phyloP scores from a whole-genome alignment of 2,797 vertebrate species.

The Sciurus vulgaris region DNA sequence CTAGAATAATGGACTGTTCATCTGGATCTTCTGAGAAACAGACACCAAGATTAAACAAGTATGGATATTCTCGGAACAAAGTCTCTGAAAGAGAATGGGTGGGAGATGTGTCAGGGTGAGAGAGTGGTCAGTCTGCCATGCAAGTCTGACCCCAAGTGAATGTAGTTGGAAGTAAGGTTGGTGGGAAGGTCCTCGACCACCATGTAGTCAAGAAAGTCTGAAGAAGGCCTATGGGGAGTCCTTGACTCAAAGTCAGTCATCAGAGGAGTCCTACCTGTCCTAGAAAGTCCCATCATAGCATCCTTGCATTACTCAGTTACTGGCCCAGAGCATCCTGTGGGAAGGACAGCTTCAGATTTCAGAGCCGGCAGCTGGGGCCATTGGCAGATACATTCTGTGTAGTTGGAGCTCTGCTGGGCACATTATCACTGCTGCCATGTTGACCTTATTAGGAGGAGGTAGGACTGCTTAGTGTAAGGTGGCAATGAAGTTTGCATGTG shows the following conservation, averaged over 20 bases:
- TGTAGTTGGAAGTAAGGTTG: not conserved
- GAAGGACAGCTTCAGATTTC: not conserved
- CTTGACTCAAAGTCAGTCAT: not conserved
- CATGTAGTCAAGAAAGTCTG: not conserved
- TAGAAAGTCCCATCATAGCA: not conserved
- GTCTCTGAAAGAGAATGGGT: not conserved
- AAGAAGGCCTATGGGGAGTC: not conserved
- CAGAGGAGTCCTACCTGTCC: not conserved
- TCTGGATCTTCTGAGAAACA: conserved; percentile 3
- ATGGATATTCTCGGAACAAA: not conserved
- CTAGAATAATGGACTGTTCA: not conserved
- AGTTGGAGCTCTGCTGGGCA: not conserved
- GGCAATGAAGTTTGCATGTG: not conserved
- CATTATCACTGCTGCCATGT: not conserved
- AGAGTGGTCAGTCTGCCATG: not conserved
- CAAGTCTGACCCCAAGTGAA: not conserved
- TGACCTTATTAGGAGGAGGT: not conserved
- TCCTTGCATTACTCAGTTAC: not conserved
- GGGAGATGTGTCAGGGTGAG: not conserved
- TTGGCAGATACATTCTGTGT: not conserved
- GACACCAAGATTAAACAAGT: conserved; percentile 1
- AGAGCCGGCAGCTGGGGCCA: not conserved
- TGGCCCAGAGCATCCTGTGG: not conserved
- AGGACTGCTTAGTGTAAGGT: not conserved
- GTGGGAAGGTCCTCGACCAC: not conserved